These are phyloP conservation scores for Desmodus rotundus DNA, from an alignment of 2,113 vertebrate genomes.

Conservation along the genomic window DNA sequence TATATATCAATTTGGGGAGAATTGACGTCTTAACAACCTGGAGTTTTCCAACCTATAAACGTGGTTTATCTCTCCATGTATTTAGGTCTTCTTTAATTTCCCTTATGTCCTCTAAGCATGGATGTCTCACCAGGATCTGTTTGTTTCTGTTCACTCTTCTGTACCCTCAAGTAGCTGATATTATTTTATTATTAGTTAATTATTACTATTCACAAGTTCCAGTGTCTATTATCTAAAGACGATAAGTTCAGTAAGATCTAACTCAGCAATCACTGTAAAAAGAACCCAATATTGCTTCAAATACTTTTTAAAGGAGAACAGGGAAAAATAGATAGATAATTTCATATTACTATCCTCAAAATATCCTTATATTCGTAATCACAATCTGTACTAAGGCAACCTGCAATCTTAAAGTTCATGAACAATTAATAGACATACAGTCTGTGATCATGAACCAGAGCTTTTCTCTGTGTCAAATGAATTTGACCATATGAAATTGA, in stretches of 20 bases:
- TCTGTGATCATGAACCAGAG: not conserved
- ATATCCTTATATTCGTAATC: not conserved
- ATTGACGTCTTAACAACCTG: not conserved
- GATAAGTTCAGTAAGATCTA: not conserved
- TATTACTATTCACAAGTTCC: not conserved
- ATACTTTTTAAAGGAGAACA: not conserved
- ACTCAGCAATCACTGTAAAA: not conserved
- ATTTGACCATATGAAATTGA: not conserved
- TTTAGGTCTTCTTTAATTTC: constrained; percentile 10
- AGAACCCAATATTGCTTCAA: not conserved
- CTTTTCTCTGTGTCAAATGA: not conserved
- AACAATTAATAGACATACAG: not conserved
- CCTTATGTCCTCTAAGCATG: not conserved
- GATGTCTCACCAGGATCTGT: not conserved
- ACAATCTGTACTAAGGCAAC: not conserved
- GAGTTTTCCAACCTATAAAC: not conserved
- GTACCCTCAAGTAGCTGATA: not conserved
- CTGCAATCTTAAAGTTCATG: not conserved
- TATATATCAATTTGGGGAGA: too few species aligned
- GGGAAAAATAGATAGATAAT: not conserved
- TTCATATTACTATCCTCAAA: not conserved
- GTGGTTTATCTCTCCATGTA: not conserved
- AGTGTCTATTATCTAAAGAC: not conserved
- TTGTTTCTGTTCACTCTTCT: not conserved
- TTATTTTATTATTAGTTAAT: not conserved